These are phyloP conservation scores for Willisornis vidua DNA, from an alignment of 2,113 vertebrate genomes.

Conservation along the genomic window DNA sequence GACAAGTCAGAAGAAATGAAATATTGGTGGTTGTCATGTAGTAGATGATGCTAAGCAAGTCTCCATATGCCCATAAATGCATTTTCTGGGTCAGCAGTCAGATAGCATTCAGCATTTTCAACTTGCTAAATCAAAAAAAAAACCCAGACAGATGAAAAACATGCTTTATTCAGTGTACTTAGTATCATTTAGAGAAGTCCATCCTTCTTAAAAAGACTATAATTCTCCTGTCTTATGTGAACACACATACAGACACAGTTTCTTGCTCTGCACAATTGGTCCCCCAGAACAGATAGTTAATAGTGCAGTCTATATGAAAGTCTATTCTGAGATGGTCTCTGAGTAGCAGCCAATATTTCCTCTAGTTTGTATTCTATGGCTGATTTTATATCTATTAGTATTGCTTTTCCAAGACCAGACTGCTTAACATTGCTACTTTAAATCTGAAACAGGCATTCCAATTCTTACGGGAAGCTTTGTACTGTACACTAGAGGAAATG, in stretches of 20 bases:
- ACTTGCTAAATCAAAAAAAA: background rate
- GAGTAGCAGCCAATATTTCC: background rate
- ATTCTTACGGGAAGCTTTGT: background rate
- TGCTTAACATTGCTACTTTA: background rate
- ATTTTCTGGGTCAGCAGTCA: background rate
- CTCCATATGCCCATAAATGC: background rate
- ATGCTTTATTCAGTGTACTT: background rate
- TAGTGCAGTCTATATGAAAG: background rate
- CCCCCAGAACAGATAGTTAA: background rate
- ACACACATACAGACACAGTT: background rate
- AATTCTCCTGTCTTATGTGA: accelerated
- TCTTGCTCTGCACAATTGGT: background rate
- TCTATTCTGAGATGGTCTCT: background rate
- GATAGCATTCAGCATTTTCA: background rate
- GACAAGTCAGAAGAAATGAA: background rate
- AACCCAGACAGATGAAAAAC: background rate
- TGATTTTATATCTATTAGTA: background rate
- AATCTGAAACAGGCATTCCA: background rate
- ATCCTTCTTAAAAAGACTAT: background rate
- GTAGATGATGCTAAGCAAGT: background rate
- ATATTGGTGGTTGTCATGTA: background rate
- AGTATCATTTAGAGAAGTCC: background rate
- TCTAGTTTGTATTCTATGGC: background rate
- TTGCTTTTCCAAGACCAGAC: background rate
- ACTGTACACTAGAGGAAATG: background rate